phyloP scores from a whole-genome alignment of 2,113 vertebrate genomes.

The Ploceus nigricollis region DNA sequence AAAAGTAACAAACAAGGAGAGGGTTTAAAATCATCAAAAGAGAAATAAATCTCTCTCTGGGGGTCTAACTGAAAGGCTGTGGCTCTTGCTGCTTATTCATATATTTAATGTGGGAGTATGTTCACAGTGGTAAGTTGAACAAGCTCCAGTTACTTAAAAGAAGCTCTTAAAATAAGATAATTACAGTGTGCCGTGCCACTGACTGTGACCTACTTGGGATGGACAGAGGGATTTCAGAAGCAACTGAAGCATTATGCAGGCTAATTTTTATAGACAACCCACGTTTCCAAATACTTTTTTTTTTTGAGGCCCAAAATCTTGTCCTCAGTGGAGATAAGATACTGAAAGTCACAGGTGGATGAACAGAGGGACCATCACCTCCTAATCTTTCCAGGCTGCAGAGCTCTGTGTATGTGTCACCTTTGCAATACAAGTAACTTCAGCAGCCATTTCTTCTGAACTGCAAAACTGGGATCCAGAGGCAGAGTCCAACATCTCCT shows the following conservation, averaged over 20 bases:
- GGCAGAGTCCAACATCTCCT: not conserved
- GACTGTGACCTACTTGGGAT: not conserved
- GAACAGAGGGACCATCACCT: not conserved
- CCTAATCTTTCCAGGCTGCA: not conserved
- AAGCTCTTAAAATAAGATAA: not conserved
- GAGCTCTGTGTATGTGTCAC: not conserved
- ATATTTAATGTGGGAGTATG: not conserved
- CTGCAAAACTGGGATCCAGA: not conserved
- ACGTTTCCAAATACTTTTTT: not conserved
- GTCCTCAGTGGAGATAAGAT: not conserved
- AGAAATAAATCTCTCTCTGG: not conserved
- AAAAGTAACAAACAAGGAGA: not conserved
- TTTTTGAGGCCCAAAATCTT: not conserved
- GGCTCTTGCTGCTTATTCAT: not conserved
- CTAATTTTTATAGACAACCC: not conserved
- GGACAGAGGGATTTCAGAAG: not conserved
- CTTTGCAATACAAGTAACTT: not conserved
- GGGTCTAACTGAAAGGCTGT: not conserved
- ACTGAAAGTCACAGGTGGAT: not conserved
- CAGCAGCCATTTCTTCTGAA: not conserved
- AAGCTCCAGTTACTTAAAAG: not conserved
- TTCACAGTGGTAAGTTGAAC: not conserved
- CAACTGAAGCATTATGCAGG: not conserved
- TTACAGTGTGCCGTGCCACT: not conserved
- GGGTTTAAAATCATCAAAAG: not conserved